These are phyloP conservation scores for Siphlonurus alternatus DNA, from an alignment of 2,888 invertebrate genomes.

Conservation along the genomic window DNA sequence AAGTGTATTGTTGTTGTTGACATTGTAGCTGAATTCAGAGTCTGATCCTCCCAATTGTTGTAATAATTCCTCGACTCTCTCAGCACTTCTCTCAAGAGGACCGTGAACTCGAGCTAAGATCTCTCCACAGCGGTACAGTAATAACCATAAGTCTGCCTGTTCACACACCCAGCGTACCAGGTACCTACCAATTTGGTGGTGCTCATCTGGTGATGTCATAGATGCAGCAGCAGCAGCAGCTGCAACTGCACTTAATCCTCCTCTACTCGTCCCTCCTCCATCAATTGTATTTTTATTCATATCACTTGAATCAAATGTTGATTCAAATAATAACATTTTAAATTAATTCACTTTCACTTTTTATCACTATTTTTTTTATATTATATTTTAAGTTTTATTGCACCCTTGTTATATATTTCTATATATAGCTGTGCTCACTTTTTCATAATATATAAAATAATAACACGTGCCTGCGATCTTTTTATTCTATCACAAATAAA, in stretches of 20 bases:
- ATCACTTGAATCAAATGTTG: not conserved
- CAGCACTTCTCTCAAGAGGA: constrained; percentile 26
- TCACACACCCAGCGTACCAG: constrained; percentile 44
- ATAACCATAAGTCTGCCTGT: constrained; percentile 40
- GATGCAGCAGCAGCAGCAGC: not conserved
- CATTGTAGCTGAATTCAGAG: too few species aligned
- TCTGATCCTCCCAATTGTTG: constrained; percentile 16
- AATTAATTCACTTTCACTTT: too few species aligned
- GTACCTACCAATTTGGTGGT: constrained; percentile 15
- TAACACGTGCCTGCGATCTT: not conserved
- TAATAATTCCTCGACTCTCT: constrained; percentile 48
- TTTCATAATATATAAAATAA: not conserved
- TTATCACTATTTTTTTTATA: too few species aligned
- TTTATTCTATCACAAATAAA: not conserved
- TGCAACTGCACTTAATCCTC: not conserved
- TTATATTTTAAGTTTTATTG: not conserved
- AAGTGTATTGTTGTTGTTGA: not conserved
- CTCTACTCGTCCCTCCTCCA: not conserved
- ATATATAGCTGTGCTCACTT: not conserved
- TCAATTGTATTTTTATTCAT: not conserved
- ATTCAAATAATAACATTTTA: not conserved
- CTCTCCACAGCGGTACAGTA: constrained; percentile 43
- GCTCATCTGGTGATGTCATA: not conserved
- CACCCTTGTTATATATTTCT: not conserved
- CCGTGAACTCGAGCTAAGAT: constrained; percentile 15